These are phyloP conservation scores for Pocillopora verrucosa DNA, from an alignment of 64 coral and sea anemone genomes.

Conservation along the genomic window DNA sequence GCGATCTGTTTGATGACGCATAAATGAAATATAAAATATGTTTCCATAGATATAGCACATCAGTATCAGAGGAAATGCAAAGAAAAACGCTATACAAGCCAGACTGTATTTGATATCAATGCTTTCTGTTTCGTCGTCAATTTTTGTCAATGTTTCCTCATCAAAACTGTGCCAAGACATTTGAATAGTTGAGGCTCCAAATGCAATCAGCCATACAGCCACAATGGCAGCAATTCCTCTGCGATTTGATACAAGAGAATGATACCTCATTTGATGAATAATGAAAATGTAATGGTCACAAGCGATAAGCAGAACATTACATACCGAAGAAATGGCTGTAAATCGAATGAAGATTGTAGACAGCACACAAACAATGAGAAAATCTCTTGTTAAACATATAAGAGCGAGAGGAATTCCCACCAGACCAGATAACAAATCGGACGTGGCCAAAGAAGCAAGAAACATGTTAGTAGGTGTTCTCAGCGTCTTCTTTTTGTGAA, in stretches of 20 bases:
- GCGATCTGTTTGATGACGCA: neutral
- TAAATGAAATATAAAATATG: conserved; percentile 34
- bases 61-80: conserved; percentile 10
- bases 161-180: neutral
- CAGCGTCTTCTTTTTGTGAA: conserved; percentile 21
- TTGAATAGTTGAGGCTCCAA: neutral
- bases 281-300: conserved; percentile 49
- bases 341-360: conserved; percentile 52
- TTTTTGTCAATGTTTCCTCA: neutral
- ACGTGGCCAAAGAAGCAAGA: conserved; percentile 25
- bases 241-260: conserved; percentile 2
- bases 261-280: conserved; percentile 14
- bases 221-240: neutral
- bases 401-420: conserved; percentile 48
- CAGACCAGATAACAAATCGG: conserved; percentile 39
- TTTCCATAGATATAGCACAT: conserved; percentile 27
- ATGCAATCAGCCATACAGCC: conserved; percentile 34
- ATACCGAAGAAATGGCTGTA: conserved; percentile 44
- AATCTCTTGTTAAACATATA: neutral
- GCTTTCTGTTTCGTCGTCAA: neutral
- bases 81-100: conserved; percentile 18
- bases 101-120: conserved; percentile 8
- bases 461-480: conserved; percentile 47
- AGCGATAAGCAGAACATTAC: conserved; percentile 37
- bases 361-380: neutral